phyloP scores from a whole-genome alignment of 2,113 vertebrate genomes.

The Upupa epops region DNA sequence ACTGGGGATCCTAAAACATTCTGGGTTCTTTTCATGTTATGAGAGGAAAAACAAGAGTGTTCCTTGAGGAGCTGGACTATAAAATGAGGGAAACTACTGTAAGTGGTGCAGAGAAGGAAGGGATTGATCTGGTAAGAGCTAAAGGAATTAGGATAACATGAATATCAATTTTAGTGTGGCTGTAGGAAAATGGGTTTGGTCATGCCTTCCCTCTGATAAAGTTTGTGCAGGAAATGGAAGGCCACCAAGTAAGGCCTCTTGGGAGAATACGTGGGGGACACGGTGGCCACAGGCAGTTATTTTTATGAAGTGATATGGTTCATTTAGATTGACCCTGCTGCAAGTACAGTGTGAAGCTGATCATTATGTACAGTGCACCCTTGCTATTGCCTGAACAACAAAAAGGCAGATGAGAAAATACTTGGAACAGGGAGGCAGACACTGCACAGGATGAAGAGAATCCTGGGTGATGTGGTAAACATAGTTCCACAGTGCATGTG shows the following conservation, averaged over 20 bases:
- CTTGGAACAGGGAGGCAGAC: neutral
- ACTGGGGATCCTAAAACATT: neutral
- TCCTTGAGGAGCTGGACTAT: neutral
- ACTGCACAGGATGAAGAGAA: neutral
- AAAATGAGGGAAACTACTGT: neutral
- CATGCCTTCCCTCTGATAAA: neutral
- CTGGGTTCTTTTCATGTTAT: neutral
- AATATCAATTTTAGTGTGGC: rapidly evolving
- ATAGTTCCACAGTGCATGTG: neutral
- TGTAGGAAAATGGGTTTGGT: neutral
- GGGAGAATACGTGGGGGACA: neutral
- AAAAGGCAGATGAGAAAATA: neutral
- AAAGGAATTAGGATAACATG: neutral
- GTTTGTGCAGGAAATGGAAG: neutral
- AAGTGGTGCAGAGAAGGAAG: neutral
- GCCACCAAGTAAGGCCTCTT: neutral
- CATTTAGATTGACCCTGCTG: neutral
- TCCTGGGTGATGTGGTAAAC: neutral
- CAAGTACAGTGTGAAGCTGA: neutral
- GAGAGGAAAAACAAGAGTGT: neutral
- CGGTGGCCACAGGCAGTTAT: neutral
- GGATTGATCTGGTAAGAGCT: neutral
- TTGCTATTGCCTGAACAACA: neutral
- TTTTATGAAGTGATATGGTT: neutral
- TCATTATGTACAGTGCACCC: neutral